A percentile compares a stretch with the other conserved stretches of the same genome.
Conservation (phyloP, 1,140 invertebrate genomes). For the Lepidurus arcticus region DNA sequence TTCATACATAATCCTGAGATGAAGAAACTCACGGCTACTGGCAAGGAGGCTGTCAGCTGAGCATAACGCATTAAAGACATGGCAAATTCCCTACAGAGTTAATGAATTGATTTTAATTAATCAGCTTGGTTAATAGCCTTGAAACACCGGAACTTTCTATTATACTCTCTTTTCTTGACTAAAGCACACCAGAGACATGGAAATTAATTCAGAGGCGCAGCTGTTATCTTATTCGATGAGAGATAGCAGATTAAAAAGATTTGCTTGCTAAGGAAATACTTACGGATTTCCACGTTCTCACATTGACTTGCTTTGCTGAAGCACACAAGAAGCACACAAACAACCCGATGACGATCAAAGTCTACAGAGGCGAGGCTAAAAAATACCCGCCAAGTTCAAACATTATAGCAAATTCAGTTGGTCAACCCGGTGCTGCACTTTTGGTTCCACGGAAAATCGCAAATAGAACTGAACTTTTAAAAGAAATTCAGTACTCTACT, state of each 20-base stretch:
- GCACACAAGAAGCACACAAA: background rate
- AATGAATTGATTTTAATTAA: background rate
- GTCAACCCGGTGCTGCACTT: no score
- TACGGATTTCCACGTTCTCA: constrained; percentile 1
- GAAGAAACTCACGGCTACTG: constrained; percentile 77
- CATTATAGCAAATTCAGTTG: no score
- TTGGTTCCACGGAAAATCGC: no score
- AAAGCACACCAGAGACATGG: background rate
- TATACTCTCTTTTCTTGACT: background rate
- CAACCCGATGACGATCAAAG: background rate
- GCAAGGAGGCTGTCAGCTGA: constrained; percentile 7
- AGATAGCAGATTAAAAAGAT: background rate
- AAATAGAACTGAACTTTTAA: no score
- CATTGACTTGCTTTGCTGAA: background rate
- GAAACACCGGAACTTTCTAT: background rate
- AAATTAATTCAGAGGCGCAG: background rate
- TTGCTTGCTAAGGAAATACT: background rate
- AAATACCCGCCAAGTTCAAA: background rate
- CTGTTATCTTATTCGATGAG: background rate
- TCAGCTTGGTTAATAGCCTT: background rate
- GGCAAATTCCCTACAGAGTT: background rate
- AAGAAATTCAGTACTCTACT: no score
- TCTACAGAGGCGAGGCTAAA: background rate
- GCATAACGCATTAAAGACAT: background rate
- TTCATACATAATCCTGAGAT: constrained; percentile 82